phyloP scores from a whole-genome alignment of 64 coral and sea anemone genomes.

The Montipora sp. region DNA sequence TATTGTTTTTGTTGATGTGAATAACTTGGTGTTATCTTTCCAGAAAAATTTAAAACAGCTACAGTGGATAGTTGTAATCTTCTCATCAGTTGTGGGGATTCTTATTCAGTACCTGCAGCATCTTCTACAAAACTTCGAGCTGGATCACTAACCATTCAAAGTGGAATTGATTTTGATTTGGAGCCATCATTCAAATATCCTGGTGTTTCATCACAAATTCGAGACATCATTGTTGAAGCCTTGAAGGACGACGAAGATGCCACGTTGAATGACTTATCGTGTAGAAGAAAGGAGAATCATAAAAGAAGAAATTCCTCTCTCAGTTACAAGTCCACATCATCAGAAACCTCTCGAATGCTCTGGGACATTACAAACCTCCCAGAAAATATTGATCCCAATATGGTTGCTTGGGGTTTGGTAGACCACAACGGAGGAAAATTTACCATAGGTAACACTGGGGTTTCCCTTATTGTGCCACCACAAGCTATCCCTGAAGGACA shows the following conservation, averaged over 20 bases:
- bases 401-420: slow-evolving; percentile 73
- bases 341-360: slow-evolving; percentile 60
- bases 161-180: not conserved
- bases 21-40: not conserved
- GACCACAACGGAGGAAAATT: slow-evolving; percentile 80
- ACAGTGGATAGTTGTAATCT: not conserved
- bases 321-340: slow-evolving; percentile 58
- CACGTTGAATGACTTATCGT: not conserved
- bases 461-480: slow-evolving; percentile 65
- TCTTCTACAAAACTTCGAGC: not conserved
- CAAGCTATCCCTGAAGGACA: slow-evolving; percentile 67
- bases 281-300: not conserved
- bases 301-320: slow-evolving; percentile 56
- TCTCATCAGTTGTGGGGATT: not conserved
- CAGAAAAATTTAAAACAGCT: not conserved
- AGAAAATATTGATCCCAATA: slow-evolving; percentile 56
- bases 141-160: not conserved
- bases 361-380: slow-evolving; percentile 78
- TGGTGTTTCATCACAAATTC: not conserved
- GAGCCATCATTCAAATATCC: not conserved
- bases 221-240: not conserved
- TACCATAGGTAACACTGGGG: slow-evolving; percentile 63
- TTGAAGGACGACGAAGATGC: not conserved
- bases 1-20: not conserved
- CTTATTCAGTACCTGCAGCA: not conserved